Evolutionary conservation across 2,888 invertebrate species (phyloP), one percentile per base, ranked within the genome.

Genomic region (Timema podura): DNA sequence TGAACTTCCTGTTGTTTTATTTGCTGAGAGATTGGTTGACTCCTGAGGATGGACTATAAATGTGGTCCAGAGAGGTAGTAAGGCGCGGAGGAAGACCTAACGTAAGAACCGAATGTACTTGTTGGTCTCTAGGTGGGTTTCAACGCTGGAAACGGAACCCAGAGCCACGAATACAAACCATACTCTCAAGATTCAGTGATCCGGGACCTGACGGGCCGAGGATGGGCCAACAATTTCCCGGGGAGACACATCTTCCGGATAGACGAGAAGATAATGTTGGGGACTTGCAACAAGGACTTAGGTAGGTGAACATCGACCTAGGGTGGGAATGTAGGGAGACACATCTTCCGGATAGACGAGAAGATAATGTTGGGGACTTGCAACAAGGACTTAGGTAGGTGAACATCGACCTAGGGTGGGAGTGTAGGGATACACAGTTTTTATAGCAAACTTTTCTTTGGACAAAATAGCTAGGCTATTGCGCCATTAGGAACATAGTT

Each of bases 231-330:
- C 78, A 90, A 89, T 5, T 90, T 93, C 76, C 90, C 93, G 0
- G 97, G 97, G 69, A 85, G 97, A 75, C 98, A 97, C 78, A 90
- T 96, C 78, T 98, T 98, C 84, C 88, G 97, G 74, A 91, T 98
- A 72, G 97, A 98, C 77, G 98, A 98, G 79, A 92, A 92, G 78
- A 95, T 98, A 78, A 87, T 96, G 80, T 87, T 93, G 78, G 98
- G 96, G 65, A 94, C 93, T 59, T 98, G 97, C 80, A 94, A 94
- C 80, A 93, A 93, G 79, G 93, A 93, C 84, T 91, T 92, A 70
- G 91, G 93, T 92, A 80, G 78, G 81, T 78, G 73, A 30, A 30
- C 30, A 30, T 30, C 30, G 30, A 30, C 30, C 30, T 30, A 30
- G 30, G 30, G 3, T 30, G 30, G 30, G 30, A 30, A 3, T 30